Base-by-base conservation (phyloP, 2,888 invertebrate genomes). In the Cephus spinipes region DNA sequence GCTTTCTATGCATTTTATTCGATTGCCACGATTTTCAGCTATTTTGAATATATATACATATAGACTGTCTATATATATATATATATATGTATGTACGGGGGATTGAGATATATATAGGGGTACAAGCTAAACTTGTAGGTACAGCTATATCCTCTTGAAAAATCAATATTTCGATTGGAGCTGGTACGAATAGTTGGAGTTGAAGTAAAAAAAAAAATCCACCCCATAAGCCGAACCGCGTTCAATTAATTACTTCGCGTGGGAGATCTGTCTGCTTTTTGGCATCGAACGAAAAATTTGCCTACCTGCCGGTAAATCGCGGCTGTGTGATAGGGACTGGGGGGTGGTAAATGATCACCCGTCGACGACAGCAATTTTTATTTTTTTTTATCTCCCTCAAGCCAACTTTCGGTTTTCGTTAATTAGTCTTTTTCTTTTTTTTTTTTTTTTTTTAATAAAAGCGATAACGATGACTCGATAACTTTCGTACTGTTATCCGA, bases 181-280 rank as follows among this genome's bases (percentile, higher is more conserved):
- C 55, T 55, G 55, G 9, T 55, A 55, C 23, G 23, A 55, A 15
- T 23, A 23, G 23, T 55, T 15, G 6, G 2, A 55, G 23, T 55
- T 9, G 55, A 3, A 23, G 9, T 55, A 55, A 55, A 55, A 55
- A 23, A 55, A 23, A 23, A 55, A 55, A 55, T 55, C 55, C 23
- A 55, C 55, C 23, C 55, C 6, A 9, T 55, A 55, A 55, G 73
- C 73, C 75, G 75, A 55, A 55, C 69, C 79, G 80, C 80, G 75
- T 80, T 75, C 80, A 76, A 79, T 82, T 82, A 82, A 82, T 82
- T 82, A 80, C 76, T 78, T 33, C 75, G 69, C 80, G 23, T 23
- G 55, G 23, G 23, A 23, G 55, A 23, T 55, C 23, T 0, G 23
- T 23, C 55, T 9, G 55, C 9, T 55, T 55, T 55, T 55, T 55